Conservation (phyloP, 2,113 vertebrate species). For the Macquaria australasica region DNA sequence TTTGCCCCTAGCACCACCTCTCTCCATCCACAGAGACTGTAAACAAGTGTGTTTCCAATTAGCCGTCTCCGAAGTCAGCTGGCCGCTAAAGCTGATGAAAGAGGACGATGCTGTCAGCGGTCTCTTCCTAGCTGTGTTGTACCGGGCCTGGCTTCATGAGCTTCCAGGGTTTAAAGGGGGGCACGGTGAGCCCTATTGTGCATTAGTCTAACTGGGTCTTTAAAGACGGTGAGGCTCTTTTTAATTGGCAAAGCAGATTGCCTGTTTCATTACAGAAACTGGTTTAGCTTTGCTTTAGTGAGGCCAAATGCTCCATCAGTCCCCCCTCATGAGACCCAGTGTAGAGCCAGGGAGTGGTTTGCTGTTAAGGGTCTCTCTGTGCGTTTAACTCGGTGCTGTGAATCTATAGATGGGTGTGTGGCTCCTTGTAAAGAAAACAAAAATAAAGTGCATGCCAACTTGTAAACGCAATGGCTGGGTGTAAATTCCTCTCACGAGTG, state of each 20-base stretch:
- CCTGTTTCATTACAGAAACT: conserved; percentile 51
- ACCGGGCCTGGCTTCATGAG: background rate
- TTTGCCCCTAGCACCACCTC: conserved; percentile 43
- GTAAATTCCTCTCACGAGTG: conserved; percentile 39
- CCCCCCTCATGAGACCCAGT: conserved; percentile 17
- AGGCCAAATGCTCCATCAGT: conserved; percentile 31
- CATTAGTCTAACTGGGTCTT: conserved; percentile 64
- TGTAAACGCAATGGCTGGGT: conserved; percentile 55
- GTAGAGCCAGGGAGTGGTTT: conserved; percentile 26
- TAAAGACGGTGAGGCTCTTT: conserved; percentile 54
- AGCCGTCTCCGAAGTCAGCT: conserved; percentile 52
- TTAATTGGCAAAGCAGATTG: conserved; percentile 65
- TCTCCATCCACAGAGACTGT: conserved; percentile 43
- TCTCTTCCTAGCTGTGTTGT: conserved; percentile 14
- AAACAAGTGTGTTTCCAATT: conserved; percentile 81
- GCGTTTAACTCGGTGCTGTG: conserved; percentile 29
- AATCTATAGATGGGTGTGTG: conserved; percentile 38
- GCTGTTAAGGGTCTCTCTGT: conserved; percentile 14
- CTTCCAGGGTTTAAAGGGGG: conserved; percentile 32
- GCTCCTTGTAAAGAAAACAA: conserved; percentile 60
- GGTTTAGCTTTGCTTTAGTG: conserved; percentile 47
- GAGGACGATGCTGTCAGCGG: conserved; percentile 42
- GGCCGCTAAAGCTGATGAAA: conserved; percentile 58
- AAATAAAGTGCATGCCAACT: conserved; percentile 60
- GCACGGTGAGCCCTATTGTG: conserved; percentile 49